Base-by-base conservation (phyloP, 2,113 vertebrate species). In the Rhabdornis inornatus region DNA sequence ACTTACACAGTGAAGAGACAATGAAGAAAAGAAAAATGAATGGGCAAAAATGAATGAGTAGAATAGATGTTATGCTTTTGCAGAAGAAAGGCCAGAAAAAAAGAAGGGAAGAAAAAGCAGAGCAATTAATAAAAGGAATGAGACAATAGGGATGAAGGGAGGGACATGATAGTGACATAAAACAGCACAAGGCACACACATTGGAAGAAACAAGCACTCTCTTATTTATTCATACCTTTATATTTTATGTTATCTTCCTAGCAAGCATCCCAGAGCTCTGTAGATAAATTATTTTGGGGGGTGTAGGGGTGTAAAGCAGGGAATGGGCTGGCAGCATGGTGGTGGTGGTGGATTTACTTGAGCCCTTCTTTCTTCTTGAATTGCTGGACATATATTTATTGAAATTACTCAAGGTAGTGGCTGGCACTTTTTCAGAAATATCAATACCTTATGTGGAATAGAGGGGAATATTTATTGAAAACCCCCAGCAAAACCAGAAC, bases 41-140 rank as follows among this genome's bases (percentile, higher is more conserved):
- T 45, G 45, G 77, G 59, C 22, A 77, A 50, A 92, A 95, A 87
- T 45, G 81, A 92, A 89, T 60, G 24, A 90, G 35, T 14, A 40
- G 72, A 83, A 60, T 6, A 89, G 52, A 94, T 89, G 31, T 78
- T 40, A 49, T 4, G 20, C 15, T 82, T 53, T 60, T 79, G 27
- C 24, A 66, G 24, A 72, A 70, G 70, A 79, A 87, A 93, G 33
- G 15, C 16, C 30, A 30, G 50, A 13, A 63, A 71, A 65, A 84
- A 45, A 33, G 15, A 65, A 85, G 9, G 31, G 9, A 27, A 70
- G 15, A 52, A 69, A 90, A 95, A 74, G 14, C 22, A 92, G 40
- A 82, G 49, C 61, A 87, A 89, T 87, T 95, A 94, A 94, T 95
- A 91, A 87, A 84, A 87, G 49, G 40, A 97, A 96, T 45, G 91